Conservation (phyloP, 2,113 vertebrate species). For the Hydropotes inermis region DNA sequence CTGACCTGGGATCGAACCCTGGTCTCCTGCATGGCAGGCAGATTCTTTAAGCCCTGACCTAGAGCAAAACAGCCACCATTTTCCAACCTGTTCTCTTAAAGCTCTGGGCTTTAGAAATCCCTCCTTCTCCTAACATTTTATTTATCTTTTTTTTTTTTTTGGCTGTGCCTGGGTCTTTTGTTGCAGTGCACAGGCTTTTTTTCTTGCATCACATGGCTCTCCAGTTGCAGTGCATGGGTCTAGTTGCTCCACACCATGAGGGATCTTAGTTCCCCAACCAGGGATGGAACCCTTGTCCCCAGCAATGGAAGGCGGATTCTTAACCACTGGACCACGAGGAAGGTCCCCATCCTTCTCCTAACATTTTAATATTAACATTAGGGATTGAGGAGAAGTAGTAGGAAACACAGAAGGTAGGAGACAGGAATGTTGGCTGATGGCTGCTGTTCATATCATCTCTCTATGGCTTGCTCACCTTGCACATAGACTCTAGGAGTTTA, state of each 20-base stretch:
- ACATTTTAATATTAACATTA: neutral
- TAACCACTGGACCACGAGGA: neutral
- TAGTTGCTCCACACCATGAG: neutral
- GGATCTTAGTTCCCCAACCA: neutral
- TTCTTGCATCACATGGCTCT: neutral
- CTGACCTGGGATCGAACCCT: neutral
- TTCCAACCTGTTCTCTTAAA: neutral
- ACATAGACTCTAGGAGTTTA: neutral
- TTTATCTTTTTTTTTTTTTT: neutral
- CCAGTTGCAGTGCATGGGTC: neutral
- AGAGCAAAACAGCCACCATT: neutral
- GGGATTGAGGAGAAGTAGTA: neutral
- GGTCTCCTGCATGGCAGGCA: neutral
- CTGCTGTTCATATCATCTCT: neutral
- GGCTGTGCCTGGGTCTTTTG: neutral
- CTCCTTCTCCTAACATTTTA: neutral
- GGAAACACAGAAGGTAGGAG: neutral
- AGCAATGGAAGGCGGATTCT: neutral
- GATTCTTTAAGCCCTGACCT: neutral
- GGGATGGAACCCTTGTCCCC: neutral
- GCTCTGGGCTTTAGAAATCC: neutral
- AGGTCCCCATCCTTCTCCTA: neutral
- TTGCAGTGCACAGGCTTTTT: neutral
- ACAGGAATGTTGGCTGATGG: neutral
- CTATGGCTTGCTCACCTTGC: neutral